Percentiles rank a stretch among this genome's conserved stretches.
phyloP scores from a whole-genome alignment of 2,797 vertebrate genomes.

The Pampus argenteus region DNA sequence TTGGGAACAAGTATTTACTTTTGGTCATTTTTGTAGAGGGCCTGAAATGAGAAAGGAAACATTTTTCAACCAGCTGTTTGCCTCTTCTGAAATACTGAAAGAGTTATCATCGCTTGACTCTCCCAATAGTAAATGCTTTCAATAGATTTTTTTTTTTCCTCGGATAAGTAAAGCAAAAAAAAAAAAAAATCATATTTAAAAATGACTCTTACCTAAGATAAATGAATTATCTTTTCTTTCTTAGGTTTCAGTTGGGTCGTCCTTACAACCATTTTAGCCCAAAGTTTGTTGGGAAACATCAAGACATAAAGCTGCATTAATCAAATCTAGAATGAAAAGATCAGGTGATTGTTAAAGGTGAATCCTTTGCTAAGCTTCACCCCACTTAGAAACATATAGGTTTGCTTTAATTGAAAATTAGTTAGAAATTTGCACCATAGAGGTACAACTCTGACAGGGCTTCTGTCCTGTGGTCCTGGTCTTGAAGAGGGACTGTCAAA shows the following conservation, averaged over 20 bases:
- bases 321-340: too few relatives aligned
- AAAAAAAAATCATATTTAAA: not conserved
- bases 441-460: too few relatives aligned
- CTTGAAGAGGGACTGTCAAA: too few relatives aligned
- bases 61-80: conserved; percentile 46
- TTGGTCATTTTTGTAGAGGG: conserved; percentile 55
- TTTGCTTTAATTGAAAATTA: too few relatives aligned
- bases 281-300: not conserved
- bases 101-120: conserved; percentile 40
- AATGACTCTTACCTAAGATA: not conserved
- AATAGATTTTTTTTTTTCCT: not conserved
- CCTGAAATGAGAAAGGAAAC: conserved; percentile 33
- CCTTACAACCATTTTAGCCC: not conserved
- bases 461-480: too few relatives aligned
- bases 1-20: conserved; percentile 41
- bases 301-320: not conserved
- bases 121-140: conserved; percentile 3
- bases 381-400: too few relatives aligned
- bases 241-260: not conserved
- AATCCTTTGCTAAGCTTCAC: not conserved
- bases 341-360: too few relatives aligned
- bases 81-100: conserved; percentile 32
- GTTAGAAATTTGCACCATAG: too few relatives aligned
- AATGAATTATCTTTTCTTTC: not conserved
- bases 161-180: not conserved